Base-by-base conservation (phyloP, 2,888 invertebrate genomes). In the Zaprionus bogoriensis region DNA sequence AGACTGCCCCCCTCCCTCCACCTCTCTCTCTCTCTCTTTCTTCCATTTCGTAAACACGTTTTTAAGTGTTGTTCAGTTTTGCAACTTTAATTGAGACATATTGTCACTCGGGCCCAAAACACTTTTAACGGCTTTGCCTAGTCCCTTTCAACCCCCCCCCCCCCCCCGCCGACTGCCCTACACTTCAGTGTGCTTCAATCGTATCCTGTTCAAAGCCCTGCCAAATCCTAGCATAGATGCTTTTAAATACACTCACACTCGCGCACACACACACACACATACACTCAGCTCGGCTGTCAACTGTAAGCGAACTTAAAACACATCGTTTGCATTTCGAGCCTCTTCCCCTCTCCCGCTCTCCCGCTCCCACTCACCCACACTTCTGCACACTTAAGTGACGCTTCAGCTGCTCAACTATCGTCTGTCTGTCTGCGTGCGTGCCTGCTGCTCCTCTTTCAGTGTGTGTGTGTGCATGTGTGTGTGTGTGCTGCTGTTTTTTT, bases 221-320 rank as follows among this genome's bases (percentile, higher is more conserved):
- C 52, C 48, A 57, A 62, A 67, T 60, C 36, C 55, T 22, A 42
- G 42, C 25, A 78, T 69, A 73, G 61, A 79, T 70, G 80, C 86
- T 80, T 80, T 80, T 85, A 85, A 79, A 79, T 47, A 80, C 72
- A 65, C n/a, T n/a, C n/a, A n/a, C n/a, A n/a, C n/a, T n/a, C 68
- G 67, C 44, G 70, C 66, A 78, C 64, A 66, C 61, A 77, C 61
- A 64, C 59, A 64, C 63, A 66, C 54, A 45, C 59, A 58, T 27
- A 67, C 73, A 81, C 85, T 82, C 66, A 39, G 64, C 64, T 68
- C 63, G 65, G 68, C 84, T 84, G 82, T 85, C 82, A 84, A 79
- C 84, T 85, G 80, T 80, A 85, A 85, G 86, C 83, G 80, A 85
- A 80, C 86, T 81, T 85, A 81, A 85, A 81, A 81, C 86, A 86